Evolutionary conservation across 1,140 invertebrate species (phyloP), one percentile per base, ranked within the genome.

Genomic region (Diachasmimorpha longicaudata): DNA sequence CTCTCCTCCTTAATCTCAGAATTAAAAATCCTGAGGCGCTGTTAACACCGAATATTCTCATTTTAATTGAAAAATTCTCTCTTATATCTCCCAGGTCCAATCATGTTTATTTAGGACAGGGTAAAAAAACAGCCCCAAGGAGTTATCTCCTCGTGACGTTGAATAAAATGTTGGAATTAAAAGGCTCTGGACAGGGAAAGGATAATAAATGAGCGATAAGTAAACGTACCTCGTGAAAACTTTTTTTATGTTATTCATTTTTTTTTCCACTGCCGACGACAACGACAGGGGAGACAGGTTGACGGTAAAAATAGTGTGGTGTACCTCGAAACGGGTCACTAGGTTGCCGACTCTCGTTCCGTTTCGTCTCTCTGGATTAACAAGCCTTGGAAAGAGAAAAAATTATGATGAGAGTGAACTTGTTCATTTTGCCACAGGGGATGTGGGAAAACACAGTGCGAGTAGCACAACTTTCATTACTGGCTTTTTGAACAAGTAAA

Each of bases 261-360:
- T 68, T 67, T 68, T 68, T 39, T 68, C 14, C 36, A 39, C 83
- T 84, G 79, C 79, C 75, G 79, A 68, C 48, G 63, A 66, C 63
- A 58, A 75, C 79, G 78, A 79, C 75, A 73, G 67, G 70, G 76
- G 76, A 83, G 82, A 78, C 82, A 81, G 69, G 81, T 82, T 80
- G 71, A 77, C 72, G 78, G 75, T 87, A 87, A 87, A 87, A 87
- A 87, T 87, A 87, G 85, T 86, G 83, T 68, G 83, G 83, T 84
- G 76, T 76, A 84, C 80, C 79, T 83, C 82, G 79, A 86, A 87
- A 58, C 85, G 72, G 85, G 85, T 87, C 84, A 87, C 83, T 85
- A 82, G 85, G 83, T 78, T 86, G 79, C 82, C 31, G 77, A 76
- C 77, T 82, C 77, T 80, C 77, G 77, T 82, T 84, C 83, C 80